Conservation (phyloP, 2,113 vertebrate genomes). For the Zosterops pallidus region DNA sequence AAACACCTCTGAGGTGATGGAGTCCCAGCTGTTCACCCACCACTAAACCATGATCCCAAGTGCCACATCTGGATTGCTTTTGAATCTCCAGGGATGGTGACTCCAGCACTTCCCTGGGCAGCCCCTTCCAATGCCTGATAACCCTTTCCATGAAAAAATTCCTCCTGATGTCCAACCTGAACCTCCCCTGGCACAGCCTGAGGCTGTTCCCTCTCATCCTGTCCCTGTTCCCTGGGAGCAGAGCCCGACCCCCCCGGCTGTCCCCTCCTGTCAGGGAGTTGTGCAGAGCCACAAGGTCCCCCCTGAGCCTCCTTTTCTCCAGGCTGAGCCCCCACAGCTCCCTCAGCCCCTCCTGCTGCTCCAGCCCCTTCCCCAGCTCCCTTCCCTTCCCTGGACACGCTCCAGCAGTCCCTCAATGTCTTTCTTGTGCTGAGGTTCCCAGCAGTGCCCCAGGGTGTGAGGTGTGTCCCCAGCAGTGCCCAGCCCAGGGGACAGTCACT, state of each 20-base stretch:
- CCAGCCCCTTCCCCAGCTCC: too few species aligned
- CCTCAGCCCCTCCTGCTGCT: too few species aligned
- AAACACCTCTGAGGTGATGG: background rate
- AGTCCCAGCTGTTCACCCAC: background rate
- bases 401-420: too few species aligned
- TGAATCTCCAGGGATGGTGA: background rate
- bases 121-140: fast-evolving
- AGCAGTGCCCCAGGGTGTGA: too few species aligned
- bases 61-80: background rate
- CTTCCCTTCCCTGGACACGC: too few species aligned
- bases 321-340: background rate
- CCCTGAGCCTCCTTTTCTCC: background rate
- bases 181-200: background rate
- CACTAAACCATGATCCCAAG: background rate
- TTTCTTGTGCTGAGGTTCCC: too few species aligned
- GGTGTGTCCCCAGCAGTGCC: too few species aligned
- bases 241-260: fast-evolving
- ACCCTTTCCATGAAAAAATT: background rate
- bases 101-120: background rate
- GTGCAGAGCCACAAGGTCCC: background rate
- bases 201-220: fast-evolving
- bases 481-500: too few species aligned
- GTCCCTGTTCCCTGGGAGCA: background rate
- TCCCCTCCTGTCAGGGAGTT: background rate
- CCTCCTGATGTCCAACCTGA: background rate